Base-by-base conservation (phyloP, 2,113 vertebrate species). In the Boleophthalmus pectinirostris region DNA sequence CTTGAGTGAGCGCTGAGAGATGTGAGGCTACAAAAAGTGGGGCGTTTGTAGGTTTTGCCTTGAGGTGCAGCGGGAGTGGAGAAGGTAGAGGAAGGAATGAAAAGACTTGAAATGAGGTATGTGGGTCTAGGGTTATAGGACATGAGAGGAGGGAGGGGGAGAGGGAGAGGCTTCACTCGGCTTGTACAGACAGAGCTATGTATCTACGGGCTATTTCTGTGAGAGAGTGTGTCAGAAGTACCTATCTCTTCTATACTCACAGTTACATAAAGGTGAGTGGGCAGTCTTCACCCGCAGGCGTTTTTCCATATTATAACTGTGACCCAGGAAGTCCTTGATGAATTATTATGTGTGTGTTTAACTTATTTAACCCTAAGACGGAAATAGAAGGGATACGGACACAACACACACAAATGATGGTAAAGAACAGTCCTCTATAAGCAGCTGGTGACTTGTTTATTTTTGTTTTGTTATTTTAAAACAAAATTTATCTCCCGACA, bases 231-330 rank as follows among this genome's bases (percentile, higher is more conserved):
- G 61, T 49, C 45, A 71, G 75, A 80, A 72, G 73, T 80, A 66
- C 81, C 78, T 85, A 90, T 88, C 87, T 89, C 87, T 74, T 49
- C 73, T 58, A 58, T 80, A 75, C 79, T 43, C 61, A 64, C 80
- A 82, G 83, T 91, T 89, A 87, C 80, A 90, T 89, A 90, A 89
- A 90, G 84, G 38, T 88, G 86, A 89, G 88, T 90, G 80, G 88
- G 91, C 86, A 82, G 87, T 61, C 66, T 81, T 74, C 70, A 70
- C 81, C 88, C 83, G 83, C 78, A 74, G 86, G 88, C 73, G 3
- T 33, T 79, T 68, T 69, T 84, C 80, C 80, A 83, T 81, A 87
- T 84, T 79, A 83, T 74, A 80, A 71, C 75, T 69, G 65, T 86
- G 83, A 84, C 77, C 85, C 61, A 60, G 46, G 49, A 67, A 75